These are phyloP conservation scores for Heliconius hortense DNA, from an alignment of 2,888 invertebrate genomes.

Conservation along the genomic window DNA sequence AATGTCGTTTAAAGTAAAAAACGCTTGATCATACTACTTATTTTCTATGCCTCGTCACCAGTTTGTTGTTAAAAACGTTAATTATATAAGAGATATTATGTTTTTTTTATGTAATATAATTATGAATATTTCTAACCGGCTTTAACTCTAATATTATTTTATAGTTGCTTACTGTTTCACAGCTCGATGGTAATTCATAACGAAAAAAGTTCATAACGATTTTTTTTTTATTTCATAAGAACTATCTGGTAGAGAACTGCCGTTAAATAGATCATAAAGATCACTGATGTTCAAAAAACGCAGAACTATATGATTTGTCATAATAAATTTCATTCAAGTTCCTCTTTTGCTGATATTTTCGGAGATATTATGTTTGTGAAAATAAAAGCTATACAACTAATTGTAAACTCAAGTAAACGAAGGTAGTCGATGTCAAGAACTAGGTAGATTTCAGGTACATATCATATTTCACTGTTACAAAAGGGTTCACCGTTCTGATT, in stretches of 20 bases:
- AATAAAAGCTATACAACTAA: background rate
- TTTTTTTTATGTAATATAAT: background rate
- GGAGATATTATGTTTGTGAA: background rate
- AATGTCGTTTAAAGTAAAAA: background rate
- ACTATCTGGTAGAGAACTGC: too few species aligned
- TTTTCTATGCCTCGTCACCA: background rate
- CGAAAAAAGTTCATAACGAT: too few species aligned
- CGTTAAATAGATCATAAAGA: background rate
- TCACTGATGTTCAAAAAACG: too few species aligned
- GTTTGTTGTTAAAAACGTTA: too few species aligned
- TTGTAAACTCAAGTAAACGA: background rate
- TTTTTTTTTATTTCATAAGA: too few species aligned
- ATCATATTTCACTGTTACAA: background rate
- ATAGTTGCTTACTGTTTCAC: too few species aligned
- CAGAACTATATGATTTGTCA: too few species aligned
- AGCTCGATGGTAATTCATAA: too few species aligned
- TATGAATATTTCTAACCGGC: too few species aligned
- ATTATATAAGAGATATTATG: too few species aligned
- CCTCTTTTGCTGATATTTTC: background rate
- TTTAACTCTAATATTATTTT: too few species aligned
- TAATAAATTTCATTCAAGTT: too few species aligned
- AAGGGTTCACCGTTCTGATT: constrained; percentile 3
- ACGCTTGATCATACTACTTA: background rate
- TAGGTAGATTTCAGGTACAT: background rate
- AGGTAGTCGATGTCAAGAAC: background rate